Evolutionary conservation across 37 sponge, comb jelly and placozoan genomes (phyloP).

Genomic region (Beroe forskalii): DNA sequence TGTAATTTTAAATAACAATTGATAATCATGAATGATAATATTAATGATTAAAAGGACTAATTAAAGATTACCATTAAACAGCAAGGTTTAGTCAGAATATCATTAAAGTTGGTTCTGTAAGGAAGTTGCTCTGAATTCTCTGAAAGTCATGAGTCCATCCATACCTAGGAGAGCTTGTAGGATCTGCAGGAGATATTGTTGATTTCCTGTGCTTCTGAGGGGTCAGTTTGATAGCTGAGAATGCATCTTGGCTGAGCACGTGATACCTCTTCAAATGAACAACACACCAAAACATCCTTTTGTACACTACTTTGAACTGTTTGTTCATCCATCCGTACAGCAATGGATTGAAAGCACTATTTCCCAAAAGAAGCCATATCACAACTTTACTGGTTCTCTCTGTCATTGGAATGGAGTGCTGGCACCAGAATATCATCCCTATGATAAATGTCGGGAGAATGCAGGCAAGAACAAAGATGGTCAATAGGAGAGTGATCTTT

Average conservation of each 20-base stretch:
- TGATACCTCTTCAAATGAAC: neutral
- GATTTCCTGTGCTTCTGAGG: neutral
- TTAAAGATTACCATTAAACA: no score
- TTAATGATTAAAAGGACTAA: no score
- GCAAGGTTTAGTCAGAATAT: no score
- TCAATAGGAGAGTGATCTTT: constrained; percentile 18
- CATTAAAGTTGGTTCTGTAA: neutral
- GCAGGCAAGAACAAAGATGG: constrained; percentile 18
- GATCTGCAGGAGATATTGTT: neutral
- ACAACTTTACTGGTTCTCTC: constrained; percentile 31
- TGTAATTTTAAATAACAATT: no score
- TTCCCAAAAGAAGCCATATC: constrained; percentile 23
- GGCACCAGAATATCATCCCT: constrained; percentile 41
- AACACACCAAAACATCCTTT: constrained; percentile 22
- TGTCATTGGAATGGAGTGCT: neutral
- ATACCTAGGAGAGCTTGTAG: neutral
- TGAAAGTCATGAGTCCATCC: neutral
- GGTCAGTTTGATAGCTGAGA: neutral
- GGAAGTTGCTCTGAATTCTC: neutral
- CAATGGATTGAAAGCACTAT: constrained; percentile 36
- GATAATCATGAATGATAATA: no score
- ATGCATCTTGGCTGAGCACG: neutral
- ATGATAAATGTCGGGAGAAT: constrained; percentile 53
- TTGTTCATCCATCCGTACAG: constrained; percentile 55
- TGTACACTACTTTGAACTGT: constrained; percentile 39